A percentile compares a stretch with the other conserved stretches of the same genome.
phyloP scores from a whole-genome alignment of 2,113 vertebrate genomes.

The Amphilophus citrinellus region DNA sequence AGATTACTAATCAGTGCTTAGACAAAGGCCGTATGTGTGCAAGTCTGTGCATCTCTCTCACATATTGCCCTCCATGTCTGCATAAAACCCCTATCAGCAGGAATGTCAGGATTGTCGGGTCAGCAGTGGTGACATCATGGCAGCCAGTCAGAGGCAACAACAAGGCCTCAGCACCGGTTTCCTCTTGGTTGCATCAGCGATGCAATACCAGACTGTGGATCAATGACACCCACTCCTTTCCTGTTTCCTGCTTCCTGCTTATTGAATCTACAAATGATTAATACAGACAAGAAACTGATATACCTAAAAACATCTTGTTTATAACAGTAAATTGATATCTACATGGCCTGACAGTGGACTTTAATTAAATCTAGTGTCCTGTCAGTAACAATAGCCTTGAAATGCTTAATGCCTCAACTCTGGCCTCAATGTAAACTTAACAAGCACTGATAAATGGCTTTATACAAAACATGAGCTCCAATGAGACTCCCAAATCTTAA shows the following conservation, averaged over 20 bases:
- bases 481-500: background rate
- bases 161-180: conserved; percentile 59
- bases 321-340: background rate
- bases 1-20: conserved; percentile 73
- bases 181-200: conserved; percentile 70
- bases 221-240: conserved; percentile 31
- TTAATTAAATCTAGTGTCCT: background rate
- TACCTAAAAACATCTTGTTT: background rate
- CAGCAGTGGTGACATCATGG: conserved; percentile 78
- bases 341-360: background rate
- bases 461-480: background rate
- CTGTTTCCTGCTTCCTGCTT: conserved; percentile 18
- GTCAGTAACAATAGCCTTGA: conserved; percentile 5
- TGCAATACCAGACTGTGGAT: conserved; percentile 36
- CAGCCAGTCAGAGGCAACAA: conserved; percentile 57
- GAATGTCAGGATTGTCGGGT: conserved; percentile 76
- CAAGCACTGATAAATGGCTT: background rate
- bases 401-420: background rate
- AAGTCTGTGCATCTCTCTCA: conserved; percentile 56
- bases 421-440: background rate
- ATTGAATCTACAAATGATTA: conserved; percentile 20
- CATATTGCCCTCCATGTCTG: conserved; percentile 35
- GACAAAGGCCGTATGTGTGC: conserved; percentile 72
- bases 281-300: background rate
- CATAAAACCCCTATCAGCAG: conserved; percentile 64